These are phyloP conservation scores for Poecile atricapillus DNA, from an alignment of 2,113 vertebrate genomes.

Conservation along the genomic window DNA sequence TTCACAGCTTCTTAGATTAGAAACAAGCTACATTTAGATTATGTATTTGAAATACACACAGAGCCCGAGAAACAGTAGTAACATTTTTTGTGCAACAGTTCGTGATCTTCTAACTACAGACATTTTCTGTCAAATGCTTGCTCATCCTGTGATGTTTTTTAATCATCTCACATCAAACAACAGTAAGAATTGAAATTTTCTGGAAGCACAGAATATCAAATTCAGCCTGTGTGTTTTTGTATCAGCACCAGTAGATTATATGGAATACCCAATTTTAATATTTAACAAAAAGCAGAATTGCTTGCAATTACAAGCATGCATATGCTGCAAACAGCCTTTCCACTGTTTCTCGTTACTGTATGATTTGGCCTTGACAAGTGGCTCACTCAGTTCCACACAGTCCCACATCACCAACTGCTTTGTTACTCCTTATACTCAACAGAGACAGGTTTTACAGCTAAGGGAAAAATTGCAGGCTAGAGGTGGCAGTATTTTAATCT, in stretches of 20 bases:
- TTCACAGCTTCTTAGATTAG: background rate
- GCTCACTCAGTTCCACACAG: background rate
- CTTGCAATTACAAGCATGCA: background rate
- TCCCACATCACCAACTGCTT: background rate
- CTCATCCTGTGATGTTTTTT: background rate
- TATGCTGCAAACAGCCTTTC: background rate
- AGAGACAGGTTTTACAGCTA: background rate
- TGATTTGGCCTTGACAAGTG: background rate
- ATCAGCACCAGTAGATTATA: background rate
- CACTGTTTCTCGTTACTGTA: background rate
- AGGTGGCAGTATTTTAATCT: background rate
- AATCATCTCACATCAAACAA: background rate
- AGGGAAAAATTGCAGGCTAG: background rate
- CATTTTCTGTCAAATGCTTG: background rate
- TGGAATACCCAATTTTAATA: background rate
- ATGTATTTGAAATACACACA: background rate
- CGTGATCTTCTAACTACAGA: background rate
- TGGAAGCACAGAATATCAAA: background rate
- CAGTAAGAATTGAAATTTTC: background rate
- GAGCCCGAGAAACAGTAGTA: background rate
- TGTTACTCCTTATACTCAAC: background rate
- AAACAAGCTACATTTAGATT: conserved; percentile 5
- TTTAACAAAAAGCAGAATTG: background rate
- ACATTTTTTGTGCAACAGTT: background rate
- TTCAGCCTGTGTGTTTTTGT: background rate